Percentiles rank a stretch among this genome's conserved stretches.
These are phyloP conservation scores for Saxidomus purpurata DNA, from an alignment of 1,140 invertebrate genomes.

Conservation along the genomic window DNA sequence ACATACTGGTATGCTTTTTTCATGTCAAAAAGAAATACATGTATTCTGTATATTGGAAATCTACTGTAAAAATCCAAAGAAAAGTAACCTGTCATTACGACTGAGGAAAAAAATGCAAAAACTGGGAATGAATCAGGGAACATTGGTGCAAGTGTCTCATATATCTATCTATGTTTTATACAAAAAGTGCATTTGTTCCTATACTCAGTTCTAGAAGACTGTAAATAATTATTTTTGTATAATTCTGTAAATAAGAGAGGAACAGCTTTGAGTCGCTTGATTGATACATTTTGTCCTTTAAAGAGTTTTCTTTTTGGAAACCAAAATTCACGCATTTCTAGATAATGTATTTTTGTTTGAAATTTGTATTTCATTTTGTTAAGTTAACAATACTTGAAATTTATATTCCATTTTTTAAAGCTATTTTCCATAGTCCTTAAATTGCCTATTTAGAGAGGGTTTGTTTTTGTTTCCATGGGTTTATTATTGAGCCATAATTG, in stretches of 20 bases:
- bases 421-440: too few relatives aligned
- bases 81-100: background rate
- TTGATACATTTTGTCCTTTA: too few relatives aligned
- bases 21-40: background rate
- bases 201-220: background rate
- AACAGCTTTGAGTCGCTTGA: background rate
- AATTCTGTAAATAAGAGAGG: background rate
- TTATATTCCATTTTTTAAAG: too few relatives aligned
- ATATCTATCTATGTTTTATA: background rate
- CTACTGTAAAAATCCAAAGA: background rate
- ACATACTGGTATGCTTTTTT: background rate
- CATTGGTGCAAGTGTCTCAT: background rate
- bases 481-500: too few relatives aligned
- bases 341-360: too few relatives aligned
- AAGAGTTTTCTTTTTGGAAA: too few relatives aligned
- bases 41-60: background rate
- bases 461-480: too few relatives aligned
- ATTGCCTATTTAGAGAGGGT: too few relatives aligned
- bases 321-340: too few relatives aligned
- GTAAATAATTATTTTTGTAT: constrained; percentile 19
- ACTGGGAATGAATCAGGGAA: background rate
- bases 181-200: background rate
- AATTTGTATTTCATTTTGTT: too few relatives aligned
- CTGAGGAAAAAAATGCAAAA: too few relatives aligned
- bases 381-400: too few relatives aligned